These are phyloP conservation scores for Astreopora myriophthalma DNA, from an alignment of 64 coral and sea anemone species.

Conservation along the genomic window DNA sequence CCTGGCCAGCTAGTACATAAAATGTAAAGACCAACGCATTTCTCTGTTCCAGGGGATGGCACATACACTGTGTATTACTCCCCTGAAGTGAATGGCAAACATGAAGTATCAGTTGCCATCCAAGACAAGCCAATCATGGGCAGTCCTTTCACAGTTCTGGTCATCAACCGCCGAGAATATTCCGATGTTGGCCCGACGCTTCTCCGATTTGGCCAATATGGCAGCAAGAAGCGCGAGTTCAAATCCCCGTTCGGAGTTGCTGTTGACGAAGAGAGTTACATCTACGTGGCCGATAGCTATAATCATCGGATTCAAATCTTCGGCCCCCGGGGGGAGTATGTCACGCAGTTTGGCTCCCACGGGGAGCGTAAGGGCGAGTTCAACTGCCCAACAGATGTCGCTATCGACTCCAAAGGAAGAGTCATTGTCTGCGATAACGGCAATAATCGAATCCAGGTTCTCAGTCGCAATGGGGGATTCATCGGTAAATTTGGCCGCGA, in stretches of 20 bases:
- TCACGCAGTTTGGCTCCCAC: slow-evolving; percentile 83
- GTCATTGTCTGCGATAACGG: slow-evolving; percentile 97
- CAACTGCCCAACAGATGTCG: slow-evolving; percentile 98
- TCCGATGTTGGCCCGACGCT: slow-evolving; percentile 93
- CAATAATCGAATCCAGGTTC: slow-evolving; percentile 92
- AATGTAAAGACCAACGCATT: not conserved
- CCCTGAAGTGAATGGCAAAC: slow-evolving; percentile 93
- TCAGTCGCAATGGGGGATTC: slow-evolving; percentile 85
- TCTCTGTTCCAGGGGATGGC: slow-evolving; percentile 76
- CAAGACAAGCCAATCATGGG: slow-evolving; percentile 97
- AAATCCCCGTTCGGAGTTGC: slow-evolving; percentile 95
- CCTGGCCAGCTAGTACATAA: not conserved
- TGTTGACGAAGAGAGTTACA: slow-evolving; percentile 74
- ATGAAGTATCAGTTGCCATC: slow-evolving; percentile 81
- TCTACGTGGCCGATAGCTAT: slow-evolving; percentile 97
- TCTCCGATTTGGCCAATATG: slow-evolving; percentile 93
- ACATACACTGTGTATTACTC: slow-evolving; percentile 90
- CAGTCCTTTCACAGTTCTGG: slow-evolving; percentile 95
- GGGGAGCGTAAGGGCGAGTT: slow-evolving; percentile 91
- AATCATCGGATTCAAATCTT: slow-evolving; percentile 96
- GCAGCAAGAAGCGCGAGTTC: slow-evolving; percentile 96
- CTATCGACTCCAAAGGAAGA: slow-evolving; percentile 74
- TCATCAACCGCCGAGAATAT: slow-evolving; percentile 95
- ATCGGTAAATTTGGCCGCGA: slow-evolving; percentile 97
- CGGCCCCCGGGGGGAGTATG: slow-evolving; percentile 77